Evolutionary conservation across 2,113 vertebrate species (phyloP), one percentile per base, ranked within the genome.

Genomic region (Xyliphius kryptos): DNA sequence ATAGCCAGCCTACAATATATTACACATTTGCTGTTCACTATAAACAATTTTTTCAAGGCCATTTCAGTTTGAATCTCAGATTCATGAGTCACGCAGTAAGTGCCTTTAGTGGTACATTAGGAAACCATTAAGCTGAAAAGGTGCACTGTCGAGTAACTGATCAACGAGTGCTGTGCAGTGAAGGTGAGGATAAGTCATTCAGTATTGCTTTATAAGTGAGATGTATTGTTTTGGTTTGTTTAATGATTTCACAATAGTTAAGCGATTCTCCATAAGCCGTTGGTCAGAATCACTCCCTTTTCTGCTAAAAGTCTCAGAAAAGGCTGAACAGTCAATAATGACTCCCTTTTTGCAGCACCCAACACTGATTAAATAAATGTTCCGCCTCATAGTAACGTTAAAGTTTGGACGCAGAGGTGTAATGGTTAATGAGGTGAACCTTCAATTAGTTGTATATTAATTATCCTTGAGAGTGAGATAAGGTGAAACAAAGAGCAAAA

Each of bases 391-490:
- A 8, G 32, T 67, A 12, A 22, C 46, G 62, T 74, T 72, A 72
- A 68, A 68, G 37, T 51, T 68, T 68, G 15, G n/a, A 32, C 9
- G 11, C 48, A 13, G 50, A 26, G 48, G 60, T 60, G 56, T 57
- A 73, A 65, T 69, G 51, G 53, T 69, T 73, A 61, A 40, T 66
- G 52, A 73, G 51, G 37, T 57, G 51, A 41, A 47, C 20, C 20
- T 73, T 17, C 47, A 57, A 40, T 48, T 61, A 55, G 71, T 73
- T 66, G 59, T 61, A 69, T 56, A 64, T 63, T 68, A 67, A 63
- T 67, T 67, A 71, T 51, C 40, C 63, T 61, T 74, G 69, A 57
- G 32, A 26, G 56, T 60, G 55, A n/a, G n/a, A n/a, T n/a, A 26
- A 63, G 36, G 1, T 66, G 46, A 22, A 16, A 16, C 3, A 1